Evolutionary conservation across 2,888 invertebrate species (phyloP).

Genomic region (Cerceris ruficornis): DNA sequence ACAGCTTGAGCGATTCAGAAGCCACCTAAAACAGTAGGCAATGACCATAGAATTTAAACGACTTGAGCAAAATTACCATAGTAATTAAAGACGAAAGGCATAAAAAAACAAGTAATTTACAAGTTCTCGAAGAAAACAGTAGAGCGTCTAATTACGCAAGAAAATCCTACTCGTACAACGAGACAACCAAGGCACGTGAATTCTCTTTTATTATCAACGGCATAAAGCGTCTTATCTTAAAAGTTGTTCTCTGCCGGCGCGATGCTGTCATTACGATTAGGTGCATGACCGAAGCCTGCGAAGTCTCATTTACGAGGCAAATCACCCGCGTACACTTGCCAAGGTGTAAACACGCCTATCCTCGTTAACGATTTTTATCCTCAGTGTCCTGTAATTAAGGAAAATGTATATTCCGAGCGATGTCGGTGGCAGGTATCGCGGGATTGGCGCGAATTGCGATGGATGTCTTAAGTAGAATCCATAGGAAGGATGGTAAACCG

Average conservation of each 20-base stretch:
- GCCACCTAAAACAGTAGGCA: no score
- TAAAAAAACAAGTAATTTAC: no score
- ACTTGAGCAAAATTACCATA: no score
- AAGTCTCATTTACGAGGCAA: slow-evolving; percentile 17
- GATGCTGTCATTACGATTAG: slow-evolving; percentile 59
- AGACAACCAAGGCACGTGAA: not conserved
- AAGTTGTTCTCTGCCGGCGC: slow-evolving; percentile 9
- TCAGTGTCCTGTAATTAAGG: no score
- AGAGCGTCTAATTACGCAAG: not conserved
- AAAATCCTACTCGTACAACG: not conserved
- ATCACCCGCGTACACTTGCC: slow-evolving; percentile 19
- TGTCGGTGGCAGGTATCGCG: no score
- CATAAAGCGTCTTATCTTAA: slow-evolving; percentile 24
- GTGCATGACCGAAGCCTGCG: slow-evolving; percentile 21
- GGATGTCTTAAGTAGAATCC: no score
- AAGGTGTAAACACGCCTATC: slow-evolving; percentile 25
- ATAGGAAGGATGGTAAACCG: no score
- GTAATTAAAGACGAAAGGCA: no score
- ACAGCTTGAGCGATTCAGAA: no score
- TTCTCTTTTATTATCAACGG: not conserved
- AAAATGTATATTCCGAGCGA: no score
- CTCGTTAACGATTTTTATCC: not conserved
- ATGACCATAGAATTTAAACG: no score
- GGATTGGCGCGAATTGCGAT: no score
- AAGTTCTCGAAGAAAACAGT: not conserved